Conservation (phyloP, 2,888 invertebrate species). For the Lissonota sp. region DNA sequence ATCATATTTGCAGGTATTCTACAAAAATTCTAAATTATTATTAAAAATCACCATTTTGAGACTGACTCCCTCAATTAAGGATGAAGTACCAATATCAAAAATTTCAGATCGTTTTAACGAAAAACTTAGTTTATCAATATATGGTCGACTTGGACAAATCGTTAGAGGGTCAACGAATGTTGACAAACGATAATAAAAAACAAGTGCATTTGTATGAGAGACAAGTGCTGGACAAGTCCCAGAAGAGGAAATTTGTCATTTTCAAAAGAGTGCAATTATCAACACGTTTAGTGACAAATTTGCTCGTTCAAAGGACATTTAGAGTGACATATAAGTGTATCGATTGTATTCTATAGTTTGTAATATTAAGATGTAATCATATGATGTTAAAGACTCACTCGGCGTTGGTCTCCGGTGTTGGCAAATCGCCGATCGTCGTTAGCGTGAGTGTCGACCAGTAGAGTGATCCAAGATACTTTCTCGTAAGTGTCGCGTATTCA, state of each 20-base stretch:
- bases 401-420: conserved; percentile 97
- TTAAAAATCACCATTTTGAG: no score
- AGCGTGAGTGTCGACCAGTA: conserved; percentile 98
- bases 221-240: neutral
- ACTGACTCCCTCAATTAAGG: no score
- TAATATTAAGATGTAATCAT: conserved; percentile 12
- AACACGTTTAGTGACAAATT: neutral
- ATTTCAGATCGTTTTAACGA: no score
- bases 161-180: no score
- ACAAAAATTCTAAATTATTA: no score
- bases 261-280: neutral
- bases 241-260: neutral
- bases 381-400: conserved; percentile 90
- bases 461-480: conserved; percentile 96
- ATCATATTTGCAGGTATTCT: no score
- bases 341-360: neutral
- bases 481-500: conserved; percentile 94
- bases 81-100: no score
- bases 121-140: no score
- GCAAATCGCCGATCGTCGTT: conserved; percentile 98
- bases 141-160: no score
- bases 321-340: no score
- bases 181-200: neutral
- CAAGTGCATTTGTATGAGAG: neutral
- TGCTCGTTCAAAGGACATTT: neutral